These are phyloP conservation scores for Todus mexicanus DNA, from an alignment of 2,797 vertebrate species.

Conservation along the genomic window DNA sequence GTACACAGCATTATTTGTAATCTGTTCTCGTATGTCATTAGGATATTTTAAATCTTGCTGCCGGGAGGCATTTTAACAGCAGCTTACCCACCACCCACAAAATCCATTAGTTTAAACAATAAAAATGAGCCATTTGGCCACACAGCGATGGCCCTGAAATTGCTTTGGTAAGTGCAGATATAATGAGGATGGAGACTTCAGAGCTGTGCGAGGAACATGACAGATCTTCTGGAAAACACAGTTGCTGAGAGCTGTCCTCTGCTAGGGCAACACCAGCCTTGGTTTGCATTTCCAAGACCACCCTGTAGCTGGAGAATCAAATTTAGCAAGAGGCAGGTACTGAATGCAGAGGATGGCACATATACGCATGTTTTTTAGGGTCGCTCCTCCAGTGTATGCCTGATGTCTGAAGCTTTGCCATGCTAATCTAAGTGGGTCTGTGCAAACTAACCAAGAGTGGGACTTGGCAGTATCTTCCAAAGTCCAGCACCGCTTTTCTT, in stretches of 20 bases:
- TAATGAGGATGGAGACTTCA: neutral
- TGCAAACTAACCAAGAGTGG: neutral
- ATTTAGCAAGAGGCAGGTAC: neutral
- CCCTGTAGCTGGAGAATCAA: neutral
- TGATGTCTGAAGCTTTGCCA: neutral
- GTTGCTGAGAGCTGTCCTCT: neutral
- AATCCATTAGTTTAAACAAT: constrained; percentile 55
- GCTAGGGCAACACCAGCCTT: neutral
- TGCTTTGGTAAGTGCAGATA: constrained; percentile 1
- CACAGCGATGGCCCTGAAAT: neutral
- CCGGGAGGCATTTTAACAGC: constrained; percentile 41
- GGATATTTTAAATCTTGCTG: constrained; percentile 35
- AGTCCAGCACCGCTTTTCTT: fast-evolving
- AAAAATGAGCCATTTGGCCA: constrained; percentile 19
- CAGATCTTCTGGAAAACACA: neutral
- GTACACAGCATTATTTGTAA: neutral
- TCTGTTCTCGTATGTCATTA: neutral
- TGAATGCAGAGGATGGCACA: neutral
- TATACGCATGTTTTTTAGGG: fast-evolving
- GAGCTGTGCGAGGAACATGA: neutral
- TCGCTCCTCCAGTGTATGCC: neutral
- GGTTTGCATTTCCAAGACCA: neutral
- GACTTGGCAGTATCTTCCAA: neutral
- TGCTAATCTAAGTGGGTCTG: neutral
- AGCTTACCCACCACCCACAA: constrained; percentile 33